These are phyloP conservation scores for Lepetodrilus schrolli DNA, from an alignment of 2,888 invertebrate species.

Conservation along the genomic window DNA sequence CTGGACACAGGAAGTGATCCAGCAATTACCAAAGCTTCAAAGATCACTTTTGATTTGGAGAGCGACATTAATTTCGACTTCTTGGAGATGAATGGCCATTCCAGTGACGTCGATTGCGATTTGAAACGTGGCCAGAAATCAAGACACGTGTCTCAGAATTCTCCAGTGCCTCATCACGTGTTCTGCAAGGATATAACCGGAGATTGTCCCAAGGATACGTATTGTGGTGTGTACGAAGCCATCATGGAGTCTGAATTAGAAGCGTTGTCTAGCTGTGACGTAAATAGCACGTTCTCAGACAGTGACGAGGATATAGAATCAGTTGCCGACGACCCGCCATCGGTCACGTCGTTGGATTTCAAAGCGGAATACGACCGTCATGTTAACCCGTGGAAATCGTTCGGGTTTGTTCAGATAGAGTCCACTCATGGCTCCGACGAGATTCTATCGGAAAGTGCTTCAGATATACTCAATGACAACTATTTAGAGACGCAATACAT, in stretches of 20 bases:
- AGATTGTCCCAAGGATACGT: neutral
- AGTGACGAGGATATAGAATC: slow-evolving; percentile 30
- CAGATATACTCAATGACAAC: slow-evolving; percentile 44
- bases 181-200: slow-evolving; percentile 30
- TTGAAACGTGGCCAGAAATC: neutral
- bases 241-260: slow-evolving; percentile 39
- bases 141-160: neutral
- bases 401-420: slow-evolving; percentile 38
- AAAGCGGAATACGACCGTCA: slow-evolving; percentile 38
- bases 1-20: neutral
- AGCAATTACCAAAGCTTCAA: neutral
- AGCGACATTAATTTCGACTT: neutral
- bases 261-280: slow-evolving; percentile 32
- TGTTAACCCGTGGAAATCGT: slow-evolving; percentile 42
- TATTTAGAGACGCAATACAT: slow-evolving; percentile 30
- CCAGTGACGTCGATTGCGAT: slow-evolving; percentile 3
- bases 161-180: slow-evolving; percentile 18
- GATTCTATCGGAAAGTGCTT: slow-evolving; percentile 37
- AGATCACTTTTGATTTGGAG: slow-evolving; percentile 8
- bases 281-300: slow-evolving; percentile 36
- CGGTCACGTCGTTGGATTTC: slow-evolving; percentile 28
- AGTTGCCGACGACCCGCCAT: slow-evolving; percentile 19
- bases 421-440: slow-evolving; percentile 35
- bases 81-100: slow-evolving; percentile 2
- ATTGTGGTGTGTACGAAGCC: slow-evolving; percentile 38